Conservation (phyloP, 1,140 invertebrate genomes). For the Monomorium pharaonis region DNA sequence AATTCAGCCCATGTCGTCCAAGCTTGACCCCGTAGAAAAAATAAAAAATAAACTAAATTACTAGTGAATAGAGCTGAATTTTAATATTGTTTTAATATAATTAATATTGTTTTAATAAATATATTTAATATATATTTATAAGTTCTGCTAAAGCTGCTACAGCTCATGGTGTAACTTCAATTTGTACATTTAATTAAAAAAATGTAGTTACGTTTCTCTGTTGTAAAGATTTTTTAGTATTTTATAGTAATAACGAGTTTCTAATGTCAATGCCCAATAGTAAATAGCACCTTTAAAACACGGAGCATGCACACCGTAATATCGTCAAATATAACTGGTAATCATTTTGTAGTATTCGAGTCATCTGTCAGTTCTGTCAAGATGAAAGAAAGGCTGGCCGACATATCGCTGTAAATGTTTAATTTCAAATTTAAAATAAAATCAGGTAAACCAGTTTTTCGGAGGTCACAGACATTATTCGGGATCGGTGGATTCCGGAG, state of each 20-base stretch:
- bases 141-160: no score
- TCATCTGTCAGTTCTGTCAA: neutral
- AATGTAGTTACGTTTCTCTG: no score
- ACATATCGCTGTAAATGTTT: neutral
- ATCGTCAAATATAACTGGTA: conserved; percentile 4
- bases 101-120: no score
- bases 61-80: no score
- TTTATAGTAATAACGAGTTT: conserved; percentile 16
- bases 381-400: neutral
- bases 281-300: neutral
- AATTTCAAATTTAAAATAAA: no score
- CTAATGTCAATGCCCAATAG: neutral
- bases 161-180: no score
- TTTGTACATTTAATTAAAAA: no score
- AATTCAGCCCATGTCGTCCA: no score
- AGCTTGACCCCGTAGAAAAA: no score
- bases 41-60: no score
- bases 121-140: no score
- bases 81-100: no score
- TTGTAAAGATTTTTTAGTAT: neutral
- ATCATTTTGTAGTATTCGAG: neutral
- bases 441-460: conserved; percentile 38
- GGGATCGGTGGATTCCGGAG: neutral
- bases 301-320: neutral
- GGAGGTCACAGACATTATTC: neutral